phyloP scores from a whole-genome alignment of 2,797 vertebrate species.

The Sebastes taczanowskii region DNA sequence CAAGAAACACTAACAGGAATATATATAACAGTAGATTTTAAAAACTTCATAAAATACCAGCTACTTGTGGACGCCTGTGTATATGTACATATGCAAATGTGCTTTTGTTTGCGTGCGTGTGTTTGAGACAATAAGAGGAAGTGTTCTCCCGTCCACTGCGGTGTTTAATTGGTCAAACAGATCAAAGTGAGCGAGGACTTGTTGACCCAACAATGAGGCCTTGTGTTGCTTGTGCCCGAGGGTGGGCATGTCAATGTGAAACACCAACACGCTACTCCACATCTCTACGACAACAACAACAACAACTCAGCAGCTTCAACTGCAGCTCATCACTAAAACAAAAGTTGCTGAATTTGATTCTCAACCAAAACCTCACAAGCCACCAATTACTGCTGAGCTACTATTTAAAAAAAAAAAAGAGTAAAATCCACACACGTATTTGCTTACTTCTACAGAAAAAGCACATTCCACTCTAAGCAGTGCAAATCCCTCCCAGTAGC shows the following conservation, averaged over 20 bases:
- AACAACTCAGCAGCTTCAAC: conserved; percentile 27
- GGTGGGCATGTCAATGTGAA: conserved; percentile 51
- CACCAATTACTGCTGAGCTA: conserved; percentile 23
- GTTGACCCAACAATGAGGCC: conserved; percentile 59
- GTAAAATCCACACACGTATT: conserved; percentile 7
- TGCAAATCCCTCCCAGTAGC: background rate
- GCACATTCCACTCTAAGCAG: conserved; percentile 3
- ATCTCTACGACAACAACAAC: conserved; percentile 14
- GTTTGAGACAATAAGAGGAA: conserved; percentile 72
- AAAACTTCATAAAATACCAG: background rate
- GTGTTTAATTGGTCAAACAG: conserved; percentile 69
- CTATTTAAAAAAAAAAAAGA: conserved; percentile 5
- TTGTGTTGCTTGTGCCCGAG: conserved; percentile 51
- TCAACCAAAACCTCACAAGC: conserved; percentile 17
- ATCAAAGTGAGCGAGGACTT: conserved; percentile 53
- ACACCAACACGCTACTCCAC: conserved; percentile 52
- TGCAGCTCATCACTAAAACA: background rate
- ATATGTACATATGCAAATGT: conserved; percentile 3
- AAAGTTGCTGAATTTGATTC: conserved; percentile 33
- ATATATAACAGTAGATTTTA: background rate
- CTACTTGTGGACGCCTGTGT: background rate
- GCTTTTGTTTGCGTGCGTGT: conserved; percentile 16
- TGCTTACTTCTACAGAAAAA: conserved; percentile 12
- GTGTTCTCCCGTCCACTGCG: conserved; percentile 56
- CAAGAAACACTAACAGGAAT: background rate